Evolutionary conservation across 2,113 vertebrate genomes (phyloP), one percentile per base, ranked within the genome.

Genomic region (Poeciliopsis prolifica): DNA sequence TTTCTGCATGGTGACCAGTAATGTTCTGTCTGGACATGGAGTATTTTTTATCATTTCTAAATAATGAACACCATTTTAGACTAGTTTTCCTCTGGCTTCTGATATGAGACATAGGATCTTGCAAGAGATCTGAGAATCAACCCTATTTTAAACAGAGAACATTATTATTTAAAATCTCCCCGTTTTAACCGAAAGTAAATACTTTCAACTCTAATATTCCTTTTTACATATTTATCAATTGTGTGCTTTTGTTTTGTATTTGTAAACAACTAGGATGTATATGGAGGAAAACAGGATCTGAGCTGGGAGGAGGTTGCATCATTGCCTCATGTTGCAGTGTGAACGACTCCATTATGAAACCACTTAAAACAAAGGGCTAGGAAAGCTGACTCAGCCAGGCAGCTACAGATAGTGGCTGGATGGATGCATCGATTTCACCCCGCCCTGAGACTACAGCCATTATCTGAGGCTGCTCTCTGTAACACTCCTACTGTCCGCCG

Each of bases 381-480:
- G 19, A 40, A 70, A 24, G 28, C 83, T 65, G 74, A 82, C 71
- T 84, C 35, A 58, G 44, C 7, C 61, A 40, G 42, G 77, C 68
- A 68, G 35, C 74, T 77, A 37, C 48, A 66, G 42, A 68, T 73
- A 58, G 60, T 64, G 64, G 61, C 71, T 81, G 54, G 70, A 31
- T 70, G 68, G 62, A 67, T 61, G 54, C 65, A 66, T 80, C 74
- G 74, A 82, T 85, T 82, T 77, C 24, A 54, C 3, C 6, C 19
- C 28, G 17, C 73, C 68, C 22, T 6, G 24, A 76, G 65, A 69
- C 29, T 6, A 0, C 73, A 44, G 44, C 51, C 33, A 86, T 68
- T 89, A 70, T 77, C 29, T 68, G 4, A 17, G 10, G 58, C 62
- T 76, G 61, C 63, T 62, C n/a, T 37, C 79, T 48, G 78, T 31